Conservation (phyloP, 2,888 invertebrate species). For the Eustalomyia histrio region DNA sequence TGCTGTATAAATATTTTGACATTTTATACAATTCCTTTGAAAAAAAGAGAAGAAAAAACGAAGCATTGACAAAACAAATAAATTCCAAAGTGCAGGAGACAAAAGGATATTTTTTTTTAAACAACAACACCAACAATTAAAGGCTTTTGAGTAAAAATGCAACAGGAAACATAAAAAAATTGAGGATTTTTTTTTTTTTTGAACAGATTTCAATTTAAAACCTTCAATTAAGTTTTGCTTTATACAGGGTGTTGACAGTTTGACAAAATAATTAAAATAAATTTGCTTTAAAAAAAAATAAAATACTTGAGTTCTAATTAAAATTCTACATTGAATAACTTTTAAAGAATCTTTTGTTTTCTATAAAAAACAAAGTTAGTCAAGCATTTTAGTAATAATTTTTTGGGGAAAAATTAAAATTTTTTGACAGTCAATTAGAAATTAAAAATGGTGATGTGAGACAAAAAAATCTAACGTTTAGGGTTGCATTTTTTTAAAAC, state of each 20-base stretch:
- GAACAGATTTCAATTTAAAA: slow-evolving; percentile 3
- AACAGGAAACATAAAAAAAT: slow-evolving; percentile 4
- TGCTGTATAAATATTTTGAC: slow-evolving; percentile 69
- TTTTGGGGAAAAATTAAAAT: no score
- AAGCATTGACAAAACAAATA: slow-evolving; percentile 10
- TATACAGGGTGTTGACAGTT: slow-evolving; percentile 72
- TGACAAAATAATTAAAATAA: slow-evolving; percentile 40
- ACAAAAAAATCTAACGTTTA: no score
- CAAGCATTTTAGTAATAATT: no score
- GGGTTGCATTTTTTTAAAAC: no score
- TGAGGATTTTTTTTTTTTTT: not conserved
- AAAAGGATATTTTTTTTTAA: slow-evolving; percentile 4
- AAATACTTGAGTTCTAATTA: not conserved
- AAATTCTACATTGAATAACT: not conserved
- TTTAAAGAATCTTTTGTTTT: not conserved
- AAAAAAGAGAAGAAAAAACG: not conserved
- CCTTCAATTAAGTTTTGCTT: not conserved
- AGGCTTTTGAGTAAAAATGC: not conserved
- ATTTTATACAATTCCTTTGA: slow-evolving; percentile 55
- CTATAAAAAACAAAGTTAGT: no score
- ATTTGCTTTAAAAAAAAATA: not conserved
- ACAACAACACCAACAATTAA: not conserved
- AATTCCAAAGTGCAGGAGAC: not conserved
- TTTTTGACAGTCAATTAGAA: no score
- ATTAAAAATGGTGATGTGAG: no score